Evolutionary conservation across 2,888 invertebrate species (phyloP).

Genomic region (Lithophane semibrunnea): DNA sequence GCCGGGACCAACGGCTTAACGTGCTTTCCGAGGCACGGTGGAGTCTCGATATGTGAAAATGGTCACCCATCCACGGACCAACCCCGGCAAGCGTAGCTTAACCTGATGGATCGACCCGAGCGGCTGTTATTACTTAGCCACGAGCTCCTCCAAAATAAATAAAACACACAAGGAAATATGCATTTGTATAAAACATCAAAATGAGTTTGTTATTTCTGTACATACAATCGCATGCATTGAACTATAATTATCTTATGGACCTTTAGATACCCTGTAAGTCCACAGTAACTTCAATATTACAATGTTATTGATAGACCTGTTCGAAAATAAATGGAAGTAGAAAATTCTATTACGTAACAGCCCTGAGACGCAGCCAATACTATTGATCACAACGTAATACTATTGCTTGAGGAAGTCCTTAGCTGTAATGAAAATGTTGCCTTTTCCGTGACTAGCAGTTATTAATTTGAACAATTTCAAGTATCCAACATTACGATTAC

Average conservation of each 20-base stretch:
- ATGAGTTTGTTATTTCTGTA: neutral
- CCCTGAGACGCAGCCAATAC: constrained; percentile 52
- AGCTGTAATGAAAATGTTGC: constrained; percentile 68
- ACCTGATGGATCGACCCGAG: no score
- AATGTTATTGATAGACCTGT: constrained; percentile 18
- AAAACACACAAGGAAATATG: no score
- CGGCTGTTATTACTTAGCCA: no score
- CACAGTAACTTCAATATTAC: constrained; percentile 15
- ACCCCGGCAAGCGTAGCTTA: no score
- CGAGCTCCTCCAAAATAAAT: no score
- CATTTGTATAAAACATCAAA: neutral
- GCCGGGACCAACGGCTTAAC: no score
- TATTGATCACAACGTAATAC: constrained; percentile 58
- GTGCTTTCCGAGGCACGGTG: no score
- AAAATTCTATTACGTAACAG: constrained; percentile 47
- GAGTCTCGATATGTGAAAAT: no score
- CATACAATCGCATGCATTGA: neutral
- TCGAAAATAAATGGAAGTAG: constrained; percentile 52
- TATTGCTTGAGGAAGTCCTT: constrained; percentile 65
- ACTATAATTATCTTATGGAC: neutral
- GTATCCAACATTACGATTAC: constrained; percentile 46
- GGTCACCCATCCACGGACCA: no score
- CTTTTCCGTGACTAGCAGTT: constrained; percentile 72
- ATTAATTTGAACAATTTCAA: constrained; percentile 67
- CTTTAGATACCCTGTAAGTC: constrained; percentile 4